A percentile compares a stretch with the other conserved stretches of the same genome.
Conservation (phyloP, 2,888 invertebrate species). For the Drosophila conformis region DNA sequence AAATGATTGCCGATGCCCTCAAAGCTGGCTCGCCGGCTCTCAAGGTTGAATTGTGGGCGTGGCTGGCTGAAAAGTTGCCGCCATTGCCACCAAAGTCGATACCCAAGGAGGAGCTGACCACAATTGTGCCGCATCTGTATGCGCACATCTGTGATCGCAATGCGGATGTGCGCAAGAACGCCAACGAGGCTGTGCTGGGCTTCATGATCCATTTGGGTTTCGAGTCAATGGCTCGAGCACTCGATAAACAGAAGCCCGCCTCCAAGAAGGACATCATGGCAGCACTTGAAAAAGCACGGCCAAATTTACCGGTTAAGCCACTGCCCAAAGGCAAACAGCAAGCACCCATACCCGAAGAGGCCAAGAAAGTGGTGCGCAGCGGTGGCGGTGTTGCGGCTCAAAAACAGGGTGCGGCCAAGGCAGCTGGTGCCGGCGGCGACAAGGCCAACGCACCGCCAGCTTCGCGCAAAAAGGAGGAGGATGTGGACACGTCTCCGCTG, state of each 20-base stretch:
- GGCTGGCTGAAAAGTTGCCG: slow-evolving; percentile 93
- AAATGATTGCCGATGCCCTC: slow-evolving; percentile 95
- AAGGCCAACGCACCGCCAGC: slow-evolving; percentile 73
- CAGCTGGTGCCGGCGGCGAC: slow-evolving; percentile 39
- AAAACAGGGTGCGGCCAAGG: slow-evolving; percentile 57
- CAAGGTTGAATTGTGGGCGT: slow-evolving; percentile 92
- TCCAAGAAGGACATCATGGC: slow-evolving; percentile 91
- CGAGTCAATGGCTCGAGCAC: slow-evolving; percentile 83
- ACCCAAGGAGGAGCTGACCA: slow-evolving; percentile 92
- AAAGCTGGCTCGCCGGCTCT: slow-evolving; percentile 93
- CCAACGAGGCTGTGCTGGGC: slow-evolving; percentile 94
- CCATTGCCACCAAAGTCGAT: slow-evolving; percentile 89
- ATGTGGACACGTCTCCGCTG: slow-evolving; percentile 92
- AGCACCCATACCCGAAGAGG: slow-evolving; percentile 86
- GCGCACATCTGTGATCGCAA: slow-evolving; percentile 95
- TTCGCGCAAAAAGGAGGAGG: slow-evolving; percentile 92
- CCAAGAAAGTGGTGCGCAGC: slow-evolving; percentile 84
- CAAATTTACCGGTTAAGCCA: slow-evolving; percentile 93
- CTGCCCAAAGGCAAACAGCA: slow-evolving; percentile 88
- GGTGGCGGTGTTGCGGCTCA: slow-evolving; percentile 68
- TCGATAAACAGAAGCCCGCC: slow-evolving; percentile 87
- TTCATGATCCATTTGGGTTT: slow-evolving; percentile 97
- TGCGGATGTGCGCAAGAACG: slow-evolving; percentile 95
- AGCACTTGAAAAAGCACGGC: slow-evolving; percentile 93
- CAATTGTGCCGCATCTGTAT: slow-evolving; percentile 92